phyloP scores from a whole-genome alignment of 2,888 invertebrate genomes.

The Helobdella robusta region DNA sequence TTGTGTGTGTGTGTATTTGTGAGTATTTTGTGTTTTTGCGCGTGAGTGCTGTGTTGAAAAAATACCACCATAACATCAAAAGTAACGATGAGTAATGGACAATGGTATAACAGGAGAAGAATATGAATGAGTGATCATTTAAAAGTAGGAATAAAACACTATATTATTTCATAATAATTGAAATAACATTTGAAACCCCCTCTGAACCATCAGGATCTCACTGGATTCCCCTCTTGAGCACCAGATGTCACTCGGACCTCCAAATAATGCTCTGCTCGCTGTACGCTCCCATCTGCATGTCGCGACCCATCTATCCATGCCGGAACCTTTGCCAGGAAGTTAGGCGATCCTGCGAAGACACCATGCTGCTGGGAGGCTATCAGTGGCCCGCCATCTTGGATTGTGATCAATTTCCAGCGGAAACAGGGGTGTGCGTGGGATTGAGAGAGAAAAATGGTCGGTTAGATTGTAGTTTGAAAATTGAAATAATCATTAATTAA shows the following conservation, averaged over 20 bases:
- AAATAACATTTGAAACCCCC: too few species aligned
- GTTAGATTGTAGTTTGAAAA: too few species aligned
- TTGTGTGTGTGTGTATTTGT: not conserved
- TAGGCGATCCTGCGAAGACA: slow-evolving; percentile 54
- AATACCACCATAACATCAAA: not conserved
- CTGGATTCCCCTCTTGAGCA: slow-evolving; percentile 56
- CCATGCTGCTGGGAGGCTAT: slow-evolving; percentile 57
- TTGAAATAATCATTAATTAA: too few species aligned
- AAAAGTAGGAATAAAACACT: too few species aligned
- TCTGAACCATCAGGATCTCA: not conserved
- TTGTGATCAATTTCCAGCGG: slow-evolving; percentile 54
- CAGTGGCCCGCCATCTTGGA: slow-evolving; percentile 60
- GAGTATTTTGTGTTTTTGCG: not conserved
- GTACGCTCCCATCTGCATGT: slow-evolving; percentile 58
- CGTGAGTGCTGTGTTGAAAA: not conserved
- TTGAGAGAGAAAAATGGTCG: slow-evolving; percentile 10
- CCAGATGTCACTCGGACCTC: slow-evolving; percentile 58
- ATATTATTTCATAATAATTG: too few species aligned
- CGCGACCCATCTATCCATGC: slow-evolving; percentile 56
- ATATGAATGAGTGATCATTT: too few species aligned
- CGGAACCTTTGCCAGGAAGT: slow-evolving; percentile 57
- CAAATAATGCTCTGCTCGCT: slow-evolving; percentile 59
- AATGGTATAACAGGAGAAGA: too few species aligned
- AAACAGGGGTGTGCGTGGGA: slow-evolving; percentile 34
- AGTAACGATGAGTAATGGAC: not conserved